A percentile compares a stretch with the other conserved stretches of the same genome.
Conservation (phyloP, 2,797 vertebrate species). For the Poeciliopsis presidionis region DNA sequence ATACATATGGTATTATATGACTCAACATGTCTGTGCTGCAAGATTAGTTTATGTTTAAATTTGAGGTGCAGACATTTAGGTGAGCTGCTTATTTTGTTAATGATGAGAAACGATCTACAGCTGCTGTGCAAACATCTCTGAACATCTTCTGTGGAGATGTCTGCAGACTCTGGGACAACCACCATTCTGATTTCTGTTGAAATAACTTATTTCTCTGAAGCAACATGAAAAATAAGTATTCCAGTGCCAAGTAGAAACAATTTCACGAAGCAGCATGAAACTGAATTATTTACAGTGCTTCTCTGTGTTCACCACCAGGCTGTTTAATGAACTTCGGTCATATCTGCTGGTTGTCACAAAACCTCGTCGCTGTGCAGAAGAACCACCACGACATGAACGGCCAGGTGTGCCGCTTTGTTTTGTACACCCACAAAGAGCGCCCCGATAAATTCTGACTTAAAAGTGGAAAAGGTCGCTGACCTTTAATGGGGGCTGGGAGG, state of each 20-base stretch:
- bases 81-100: not conserved
- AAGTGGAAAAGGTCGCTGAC: not conserved
- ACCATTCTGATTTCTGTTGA: not conserved
- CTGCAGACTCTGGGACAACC: not conserved
- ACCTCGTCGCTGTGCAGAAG: not conserved
- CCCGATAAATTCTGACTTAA: not conserved
- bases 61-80: not conserved
- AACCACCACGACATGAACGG: not conserved
- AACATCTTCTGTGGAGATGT: not conserved
- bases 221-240: not conserved
- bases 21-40: not conserved
- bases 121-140: not conserved
- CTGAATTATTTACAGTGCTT: not conserved
- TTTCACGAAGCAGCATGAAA: not conserved
- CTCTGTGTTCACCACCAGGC: not conserved
- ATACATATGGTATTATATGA: not conserved
- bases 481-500: not conserved
- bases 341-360: not conserved
- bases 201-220: not conserved
- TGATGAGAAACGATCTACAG: not conserved
- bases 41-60: not conserved
- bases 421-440: not conserved
- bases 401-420: not conserved
- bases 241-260: not conserved
- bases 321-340: not conserved